Evolutionary conservation across 2,888 invertebrate species (phyloP), one percentile per base, ranked within the genome.

Genomic region (Abrostola tripartita): DNA sequence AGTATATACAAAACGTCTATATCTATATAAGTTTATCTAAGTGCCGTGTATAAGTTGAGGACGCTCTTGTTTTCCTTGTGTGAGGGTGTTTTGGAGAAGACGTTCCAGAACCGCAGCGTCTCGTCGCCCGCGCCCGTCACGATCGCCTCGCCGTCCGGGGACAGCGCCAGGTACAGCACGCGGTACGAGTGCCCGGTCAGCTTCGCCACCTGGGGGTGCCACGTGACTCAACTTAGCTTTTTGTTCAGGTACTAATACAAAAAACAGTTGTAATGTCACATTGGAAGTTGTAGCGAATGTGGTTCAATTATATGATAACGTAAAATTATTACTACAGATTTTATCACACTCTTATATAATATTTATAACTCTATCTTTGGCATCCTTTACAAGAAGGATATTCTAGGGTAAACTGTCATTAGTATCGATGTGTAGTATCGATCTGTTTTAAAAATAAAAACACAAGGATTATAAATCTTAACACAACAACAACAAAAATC

Each of bases 101-200:
- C 99, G 95, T 99, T 99, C 99, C 99, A 99, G 91, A 99, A 99
- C 7, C 99, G 95, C 6, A 99, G 95, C 0, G 99, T 99, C 89
- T 99, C 99, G 91, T 99, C 99, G 0, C 99, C 99, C 0, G 99
- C 99, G 37, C 99, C 99, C 0, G 99, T 99, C 0, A 99, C 99
- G 74, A 99, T 99, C 4, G 99, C 98, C 89, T 99, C 99, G 40
- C 99, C 99, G 89, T 99, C 99, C 0, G 99, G 99, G 5, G 99
- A 99, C 90, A 99, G 96, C 0, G 99, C 99, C 81, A 99, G 93
- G 91, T 99, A 99, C 0, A 99, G 95, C 5, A 99, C 99, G 76
- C 99, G 95, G 90, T 98, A 99, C 37, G 99, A 98, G 89, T 99
- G 99, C 0, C 99, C 99, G 0, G 99, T 99, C 71, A 99, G 94